Evolutionary conservation across 2,888 invertebrate genomes (phyloP), one percentile per base, ranked within the genome.

Genomic region (Stratiomys singularior): DNA sequence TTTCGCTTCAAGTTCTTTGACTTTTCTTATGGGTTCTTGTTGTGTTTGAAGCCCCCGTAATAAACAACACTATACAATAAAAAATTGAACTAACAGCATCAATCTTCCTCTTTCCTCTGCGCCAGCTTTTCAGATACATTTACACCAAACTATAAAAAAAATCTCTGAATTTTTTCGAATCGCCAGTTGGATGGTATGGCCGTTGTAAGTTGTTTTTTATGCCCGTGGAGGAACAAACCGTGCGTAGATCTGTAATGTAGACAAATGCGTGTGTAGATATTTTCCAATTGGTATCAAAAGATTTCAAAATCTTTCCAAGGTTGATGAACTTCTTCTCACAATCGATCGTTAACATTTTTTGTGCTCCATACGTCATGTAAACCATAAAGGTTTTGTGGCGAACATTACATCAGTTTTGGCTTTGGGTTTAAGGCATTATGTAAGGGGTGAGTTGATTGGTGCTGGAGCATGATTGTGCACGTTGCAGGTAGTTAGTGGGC

Each of bases 71-170:
- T 52, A 18, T 13, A 15, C 3, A 52, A 52, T n/a, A n/a, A 52
- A 52, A 52, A 52, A 63, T 25, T 63, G 63, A n/a, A 63, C 25
- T 63, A 63, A 63, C 63, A 63, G 63, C 63, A 28, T 27, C 28
- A 63, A 28, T 28, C 63, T 25, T 63, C 28, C 63, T 63, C 28
- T 11, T 63, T 63, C 28, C 63, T 63, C 63, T 15, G 28, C 25
- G 9, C 3, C 27, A n/a, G 52, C 15, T 52, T 52, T 52, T 52
- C 4, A 4, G 52, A 52, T 52, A 13, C n/a, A 63, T 63, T 63
- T 28, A 63, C 28, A 63, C 27, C 27, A 63, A 21, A 60, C 21
- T 13, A 23, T 21, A n/a, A 11, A 23, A 58, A 11, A 18, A 23
- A 23, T 58, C 1, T 21, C 9, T 1, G 23, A 5, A 58, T 25